phyloP scores from a whole-genome alignment of 2,113 vertebrate species.

The Hyaena hyaena region DNA sequence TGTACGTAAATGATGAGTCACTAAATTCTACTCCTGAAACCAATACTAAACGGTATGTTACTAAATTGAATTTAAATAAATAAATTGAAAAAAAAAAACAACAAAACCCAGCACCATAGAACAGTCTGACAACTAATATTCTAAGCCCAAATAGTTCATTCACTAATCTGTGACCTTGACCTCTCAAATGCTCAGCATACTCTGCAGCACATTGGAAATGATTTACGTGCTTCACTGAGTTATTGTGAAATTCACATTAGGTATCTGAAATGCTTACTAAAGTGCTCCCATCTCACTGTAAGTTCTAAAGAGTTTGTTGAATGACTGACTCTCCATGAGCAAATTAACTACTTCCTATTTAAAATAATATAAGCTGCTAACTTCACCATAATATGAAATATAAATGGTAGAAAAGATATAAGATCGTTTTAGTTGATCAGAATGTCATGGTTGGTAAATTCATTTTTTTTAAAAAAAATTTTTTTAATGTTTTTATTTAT shows the following conservation, averaged over 20 bases:
- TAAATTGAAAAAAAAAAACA: no score
- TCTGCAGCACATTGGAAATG: not conserved
- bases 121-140: not conserved
- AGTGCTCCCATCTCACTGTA: not conserved
- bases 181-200: not conserved
- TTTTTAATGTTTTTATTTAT: no score
- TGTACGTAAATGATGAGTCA: no score
- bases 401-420: not conserved
- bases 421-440: not conserved
- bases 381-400: not conserved
- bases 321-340: not conserved
- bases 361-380: not conserved
- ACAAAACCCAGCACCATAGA: not conserved
- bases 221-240: not conserved
- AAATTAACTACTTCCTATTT: not conserved
- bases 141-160: not conserved
- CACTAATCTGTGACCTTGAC: not conserved
- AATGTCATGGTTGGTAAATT: not conserved
- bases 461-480: not conserved
- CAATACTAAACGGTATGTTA: no score
- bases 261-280: not conserved
- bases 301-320: not conserved
- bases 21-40: no score
- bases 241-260: not conserved
- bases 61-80: no score